A percentile compares a stretch with the other conserved stretches of the same genome.
These are phyloP conservation scores for Pelodiscus sinensis DNA, from an alignment of 2,113 vertebrate species.

Conservation along the genomic window DNA sequence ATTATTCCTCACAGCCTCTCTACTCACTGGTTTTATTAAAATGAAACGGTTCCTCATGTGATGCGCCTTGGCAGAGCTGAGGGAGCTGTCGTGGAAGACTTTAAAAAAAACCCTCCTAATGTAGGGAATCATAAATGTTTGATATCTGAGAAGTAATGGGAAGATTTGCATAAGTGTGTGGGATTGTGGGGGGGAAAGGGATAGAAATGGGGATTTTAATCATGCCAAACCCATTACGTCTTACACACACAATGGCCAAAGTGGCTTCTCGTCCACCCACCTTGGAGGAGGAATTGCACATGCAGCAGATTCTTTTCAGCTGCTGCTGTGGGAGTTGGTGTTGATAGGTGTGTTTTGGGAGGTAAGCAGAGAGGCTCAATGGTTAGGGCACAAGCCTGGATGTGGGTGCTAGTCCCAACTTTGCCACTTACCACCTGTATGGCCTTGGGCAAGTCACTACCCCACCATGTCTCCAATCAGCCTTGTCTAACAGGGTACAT, in stretches of 20 bases:
- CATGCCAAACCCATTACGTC: not conserved
- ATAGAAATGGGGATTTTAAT: conserved; percentile 29
- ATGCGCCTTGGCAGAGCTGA: not conserved
- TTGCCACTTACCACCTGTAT: not conserved
- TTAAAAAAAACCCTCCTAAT: conserved; percentile 21
- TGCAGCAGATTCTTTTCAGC: not conserved
- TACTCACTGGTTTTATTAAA: conserved; percentile 51
- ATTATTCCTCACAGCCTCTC: conserved; percentile 73
- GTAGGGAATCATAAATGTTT: conserved; percentile 67
- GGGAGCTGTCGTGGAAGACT: conserved; percentile 36
- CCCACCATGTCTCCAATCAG: not conserved
- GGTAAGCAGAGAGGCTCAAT: not conserved
- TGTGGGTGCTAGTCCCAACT: not conserved
- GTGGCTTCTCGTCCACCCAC: not conserved
- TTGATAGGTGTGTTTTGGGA: not conserved
- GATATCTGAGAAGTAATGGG: conserved; percentile 30
- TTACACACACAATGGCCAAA: not conserved
- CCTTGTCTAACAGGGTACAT: not conserved
- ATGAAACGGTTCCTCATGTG: conserved; percentile 45
- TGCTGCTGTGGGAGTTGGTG: not conserved
- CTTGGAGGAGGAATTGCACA: not conserved
- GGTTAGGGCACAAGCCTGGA: not conserved
- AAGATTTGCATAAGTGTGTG: conserved; percentile 4
- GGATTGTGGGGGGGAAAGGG: not conserved
- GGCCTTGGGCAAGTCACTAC: not conserved